Base-by-base conservation (phyloP, 1,140 invertebrate species). In the Sweltsa coloradensis region DNA sequence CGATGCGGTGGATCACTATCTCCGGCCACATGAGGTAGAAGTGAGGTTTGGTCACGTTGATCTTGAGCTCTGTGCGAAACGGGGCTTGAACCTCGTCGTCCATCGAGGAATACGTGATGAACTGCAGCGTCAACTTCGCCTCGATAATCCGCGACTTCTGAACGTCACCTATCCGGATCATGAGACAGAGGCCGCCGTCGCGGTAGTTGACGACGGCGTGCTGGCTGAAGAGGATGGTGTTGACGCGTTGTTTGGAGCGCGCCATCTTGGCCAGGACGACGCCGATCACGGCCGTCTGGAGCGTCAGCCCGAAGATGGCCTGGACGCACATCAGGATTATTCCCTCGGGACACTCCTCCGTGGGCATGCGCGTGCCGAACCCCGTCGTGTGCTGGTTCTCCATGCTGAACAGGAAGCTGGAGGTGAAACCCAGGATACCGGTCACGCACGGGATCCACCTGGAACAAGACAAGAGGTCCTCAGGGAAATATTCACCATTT, bases 121-220 rank as follows among this genome's bases (percentile, higher is more conserved):
- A 92, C 40, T 99, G 65, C 62, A 95, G 87, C 1, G 92, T 91
- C 3, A 98, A 81, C 49, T 81, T 84, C 0, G 89, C 90, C 18
- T 91, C 90, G 31, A 98, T 96, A 41, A 99, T 91, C 63, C 97
- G 93, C 7, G 90, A 96, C 64, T 96, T 96, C 40, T 94, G 73
- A 87, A 99, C 94, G 65, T 99, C 95, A 3, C 94, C 96, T 2
- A 99, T 90, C 6, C 96, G 73, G 66, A 98, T 97, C 81, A 97
- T 87, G 7, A 99, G 69, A 57, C 89, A 90, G 3, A 97, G 67
- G 49, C 86, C 75, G 1, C 90, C 89, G 60, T 94, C 85, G 34
- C 93, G 72, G 59, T 87, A 80, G 58, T 89, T 95, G 24, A 98
- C 84, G 0, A 96, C 89, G 0, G 91, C 90, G 57, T 94, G 82